Evolutionary conservation across 2,888 invertebrate species (phyloP), one percentile per base, ranked within the genome.

Genomic region (Cacoxenus indagator): DNA sequence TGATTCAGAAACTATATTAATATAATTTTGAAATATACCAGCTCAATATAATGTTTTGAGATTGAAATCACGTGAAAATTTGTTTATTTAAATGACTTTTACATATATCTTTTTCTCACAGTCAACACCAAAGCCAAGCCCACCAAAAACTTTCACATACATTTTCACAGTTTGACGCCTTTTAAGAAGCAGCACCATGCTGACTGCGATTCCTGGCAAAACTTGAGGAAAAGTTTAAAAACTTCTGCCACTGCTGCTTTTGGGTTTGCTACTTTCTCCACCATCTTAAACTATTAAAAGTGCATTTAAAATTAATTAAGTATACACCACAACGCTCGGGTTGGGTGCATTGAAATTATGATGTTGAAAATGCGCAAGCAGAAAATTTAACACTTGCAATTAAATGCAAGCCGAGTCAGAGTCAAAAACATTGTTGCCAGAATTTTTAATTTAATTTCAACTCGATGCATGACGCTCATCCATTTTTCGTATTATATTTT

Each of bases 291-390:
- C 74, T 78, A 76, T 75, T 76, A 83, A 81, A 78, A 81, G 79
- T 76, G 75, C 73, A 79, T 78, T 80, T 76, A 76, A 78, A 82
- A 75, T 82, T 78, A 83, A 81, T 83, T 78, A 79, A 75, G 82
- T 76, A 76, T 73, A 73, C 74, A 71, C 73, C 74, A 73, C 70
- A 78, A 72, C 74, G 37, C 14, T 14, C 14, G 37, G 14, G 37
- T 37, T 37, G 37, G 37, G 2, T 37, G 37, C 37, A 37, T 1
- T 37, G 37, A 37, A 37, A 37, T 37, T 37, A 37, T 37, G 37
- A 11, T 37, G 37, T 37, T 11, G 9, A 14, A 37, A 37, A 37
- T 22, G 11, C 51, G 51, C 19, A 51, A 19, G 6, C 22, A 24
- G 4, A 51, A 51, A 54, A 54, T 8, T 54, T 54, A 24, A 24